Percentiles rank a stretch among this genome's conserved stretches.
Conservation (phyloP, 2,888 invertebrate genomes). For the Harmothoe impar region DNA sequence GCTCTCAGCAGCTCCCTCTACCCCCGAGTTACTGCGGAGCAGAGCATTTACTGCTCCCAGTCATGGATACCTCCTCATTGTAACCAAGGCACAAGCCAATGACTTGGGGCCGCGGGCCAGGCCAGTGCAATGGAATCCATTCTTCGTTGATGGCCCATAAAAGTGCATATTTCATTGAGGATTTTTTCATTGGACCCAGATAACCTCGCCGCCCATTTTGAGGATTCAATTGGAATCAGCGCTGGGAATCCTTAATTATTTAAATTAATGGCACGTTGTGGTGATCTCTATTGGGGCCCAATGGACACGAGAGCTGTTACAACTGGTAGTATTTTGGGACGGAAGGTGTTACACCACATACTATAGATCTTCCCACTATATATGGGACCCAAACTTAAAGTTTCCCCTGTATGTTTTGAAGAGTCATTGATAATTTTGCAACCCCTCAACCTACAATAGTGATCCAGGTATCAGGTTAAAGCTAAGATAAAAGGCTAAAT, state of each 20-base stretch:
- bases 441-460: too few species aligned
- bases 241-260: neutral
- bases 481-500: too few species aligned
- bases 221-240: neutral
- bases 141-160: slow-evolving; percentile 26
- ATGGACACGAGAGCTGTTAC: neutral
- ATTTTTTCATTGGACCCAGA: slow-evolving; percentile 14
- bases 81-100: neutral
- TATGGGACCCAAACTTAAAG: too few species aligned
- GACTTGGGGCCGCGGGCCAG: neutral
- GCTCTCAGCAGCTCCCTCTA: too few species aligned
- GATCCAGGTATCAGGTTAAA: too few species aligned
- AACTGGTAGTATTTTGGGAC: neutral
- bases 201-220: neutral
- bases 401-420: too few species aligned
- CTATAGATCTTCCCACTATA: too few species aligned
- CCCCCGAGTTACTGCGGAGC: too few species aligned
- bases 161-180: slow-evolving; percentile 35
- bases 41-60: neutral
- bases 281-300: neutral
- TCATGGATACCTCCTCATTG: neutral
- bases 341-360: too few species aligned
- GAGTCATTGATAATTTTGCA: too few species aligned
- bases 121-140: slow-evolving; percentile 35
- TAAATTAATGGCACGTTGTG: neutral